A percentile compares a stretch with the other conserved stretches of the same genome.
Conservation (phyloP, 1,140 invertebrate species). For the Eupristina koningsbergeri region DNA sequence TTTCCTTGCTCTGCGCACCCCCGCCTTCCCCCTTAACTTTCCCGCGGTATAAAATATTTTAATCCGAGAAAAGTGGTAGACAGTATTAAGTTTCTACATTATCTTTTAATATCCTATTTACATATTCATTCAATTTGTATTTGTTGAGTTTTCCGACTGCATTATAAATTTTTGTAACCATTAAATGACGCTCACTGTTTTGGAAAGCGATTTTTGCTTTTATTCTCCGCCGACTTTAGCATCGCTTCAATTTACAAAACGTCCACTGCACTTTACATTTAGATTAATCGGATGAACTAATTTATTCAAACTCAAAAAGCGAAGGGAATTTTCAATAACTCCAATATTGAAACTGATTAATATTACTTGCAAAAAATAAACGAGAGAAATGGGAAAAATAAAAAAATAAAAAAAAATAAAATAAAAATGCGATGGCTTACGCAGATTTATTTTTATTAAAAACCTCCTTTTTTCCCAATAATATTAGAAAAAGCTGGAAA, state of each 20-base stretch:
- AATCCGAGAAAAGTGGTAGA: neutral
- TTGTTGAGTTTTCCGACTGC: neutral
- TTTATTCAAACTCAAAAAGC: neutral
- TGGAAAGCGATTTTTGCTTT: neutral
- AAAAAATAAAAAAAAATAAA: no score
- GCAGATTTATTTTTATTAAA: no score
- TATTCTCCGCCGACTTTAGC: neutral
- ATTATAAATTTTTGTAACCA: neutral
- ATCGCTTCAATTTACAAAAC: neutral
- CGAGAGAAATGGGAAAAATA: no score
- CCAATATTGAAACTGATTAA: neutral
- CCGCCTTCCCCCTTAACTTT: neutral
- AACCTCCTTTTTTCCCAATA: no score
- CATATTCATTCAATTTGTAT: constrained; percentile 12
- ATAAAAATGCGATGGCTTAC: no score
- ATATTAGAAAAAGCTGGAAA: no score
- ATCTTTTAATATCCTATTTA: neutral
- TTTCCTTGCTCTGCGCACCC: neutral
- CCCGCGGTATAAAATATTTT: neutral
- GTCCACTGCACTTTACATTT: neutral
- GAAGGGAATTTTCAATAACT: neutral
- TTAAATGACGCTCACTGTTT: neutral
- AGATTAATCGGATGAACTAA: neutral
- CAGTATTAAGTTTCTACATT: constrained; percentile 20
- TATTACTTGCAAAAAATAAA: neutral